Conservation (phyloP, 2,797 vertebrate genomes). For the Anabacerthia variegaticeps region DNA sequence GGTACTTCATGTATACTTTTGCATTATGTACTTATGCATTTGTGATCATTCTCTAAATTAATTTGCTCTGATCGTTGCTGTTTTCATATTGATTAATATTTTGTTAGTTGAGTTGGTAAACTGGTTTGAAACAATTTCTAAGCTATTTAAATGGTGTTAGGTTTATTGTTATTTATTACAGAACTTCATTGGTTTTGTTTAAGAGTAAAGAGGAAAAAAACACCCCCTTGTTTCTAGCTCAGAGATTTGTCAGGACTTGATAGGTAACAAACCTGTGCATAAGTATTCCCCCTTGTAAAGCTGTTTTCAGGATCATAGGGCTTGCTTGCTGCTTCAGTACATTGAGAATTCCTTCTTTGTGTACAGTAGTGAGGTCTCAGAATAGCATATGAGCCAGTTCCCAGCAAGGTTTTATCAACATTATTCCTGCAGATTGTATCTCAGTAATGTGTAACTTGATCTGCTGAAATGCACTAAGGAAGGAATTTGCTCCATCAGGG, state of each 20-base stretch:
- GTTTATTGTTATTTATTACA: not conserved
- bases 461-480: not conserved
- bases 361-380: not conserved
- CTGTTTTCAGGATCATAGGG: not conserved
- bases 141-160: not conserved
- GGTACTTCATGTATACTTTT: not conserved
- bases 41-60: not conserved
- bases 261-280: not conserved
- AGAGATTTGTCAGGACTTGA: not conserved
- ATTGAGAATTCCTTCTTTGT: not conserved
- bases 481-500: not conserved
- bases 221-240: not conserved
- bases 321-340: not conserved
- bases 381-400: slow-evolving; percentile 32
- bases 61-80: not conserved
- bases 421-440: not conserved
- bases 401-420: not conserved
- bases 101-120: not conserved
- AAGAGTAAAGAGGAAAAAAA: not conserved
- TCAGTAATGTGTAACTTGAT: not conserved
- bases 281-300: not conserved
- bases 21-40: not conserved
- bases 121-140: not conserved
- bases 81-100: not conserved
- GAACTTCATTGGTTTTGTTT: not conserved